Evolutionary conservation across 1,140 invertebrate genomes (phyloP).

Genomic region (Drosophila sulfurigaster): DNA sequence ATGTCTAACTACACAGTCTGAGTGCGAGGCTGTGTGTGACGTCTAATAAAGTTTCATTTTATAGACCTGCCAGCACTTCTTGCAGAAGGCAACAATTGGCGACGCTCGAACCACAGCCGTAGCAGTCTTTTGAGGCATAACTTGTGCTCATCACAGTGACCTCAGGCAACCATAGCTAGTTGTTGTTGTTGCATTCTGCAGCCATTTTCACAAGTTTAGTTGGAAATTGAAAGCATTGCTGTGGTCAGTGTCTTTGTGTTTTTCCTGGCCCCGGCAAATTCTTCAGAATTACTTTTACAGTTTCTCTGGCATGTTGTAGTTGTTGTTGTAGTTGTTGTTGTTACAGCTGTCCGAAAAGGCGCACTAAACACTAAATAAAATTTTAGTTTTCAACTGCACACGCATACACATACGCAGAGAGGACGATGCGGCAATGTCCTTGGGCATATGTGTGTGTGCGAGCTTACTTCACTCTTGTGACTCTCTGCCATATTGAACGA

Average conservation of each 20-base stretch:
- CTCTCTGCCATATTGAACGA: constrained; percentile 80
- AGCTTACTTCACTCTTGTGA: constrained; percentile 27
- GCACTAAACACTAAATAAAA: constrained; percentile 84
- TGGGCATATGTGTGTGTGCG: constrained; percentile 56
- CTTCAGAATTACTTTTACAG: constrained; percentile 67
- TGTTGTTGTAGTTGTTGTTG: constrained; percentile 46
- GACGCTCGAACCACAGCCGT: constrained; percentile 60
- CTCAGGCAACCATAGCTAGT: not conserved
- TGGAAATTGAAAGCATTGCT: constrained; percentile 77
- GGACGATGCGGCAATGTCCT: constrained; percentile 66
- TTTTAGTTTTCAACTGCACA: constrained; percentile 79
- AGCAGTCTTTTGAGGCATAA: constrained; percentile 65
- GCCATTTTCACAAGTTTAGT: constrained; percentile 55
- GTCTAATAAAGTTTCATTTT: constrained; percentile 82
- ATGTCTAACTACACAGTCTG: constrained; percentile 39
- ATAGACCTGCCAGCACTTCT: constrained; percentile 77
- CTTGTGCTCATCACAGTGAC: constrained; percentile 68
- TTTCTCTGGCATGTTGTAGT: constrained; percentile 25
- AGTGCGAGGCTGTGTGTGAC: constrained; percentile 50
- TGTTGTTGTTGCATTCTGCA: constrained; percentile 31
- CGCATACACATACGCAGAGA: constrained; percentile 27
- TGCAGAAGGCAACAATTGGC: constrained; percentile 65
- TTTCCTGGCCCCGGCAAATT: constrained; percentile 57
- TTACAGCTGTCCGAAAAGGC: constrained; percentile 76
- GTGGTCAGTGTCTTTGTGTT: constrained; percentile 54